These are phyloP conservation scores for Tretioscincus oriximinensis DNA, from an alignment of 2,113 vertebrate species.

Conservation along the genomic window DNA sequence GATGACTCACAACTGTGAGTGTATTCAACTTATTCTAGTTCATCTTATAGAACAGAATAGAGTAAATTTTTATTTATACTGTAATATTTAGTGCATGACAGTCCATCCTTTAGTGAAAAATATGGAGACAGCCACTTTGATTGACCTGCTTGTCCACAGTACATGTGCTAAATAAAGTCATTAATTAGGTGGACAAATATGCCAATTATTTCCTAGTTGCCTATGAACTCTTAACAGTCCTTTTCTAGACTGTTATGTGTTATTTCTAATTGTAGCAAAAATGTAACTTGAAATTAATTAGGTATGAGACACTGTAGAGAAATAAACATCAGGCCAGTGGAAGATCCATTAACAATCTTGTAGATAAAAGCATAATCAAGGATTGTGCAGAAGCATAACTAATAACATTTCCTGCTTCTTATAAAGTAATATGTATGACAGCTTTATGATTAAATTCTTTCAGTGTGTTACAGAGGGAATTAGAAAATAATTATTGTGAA, in stretches of 20 bases:
- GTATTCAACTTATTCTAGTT: not conserved
- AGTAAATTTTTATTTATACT: not conserved
- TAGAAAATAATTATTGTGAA: slow-evolving; percentile 15
- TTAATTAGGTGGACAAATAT: slow-evolving; percentile 27
- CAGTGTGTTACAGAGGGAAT: not conserved
- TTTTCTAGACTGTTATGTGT: slow-evolving; percentile 14
- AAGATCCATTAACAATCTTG: slow-evolving; percentile 24
- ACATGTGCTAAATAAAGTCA: slow-evolving; percentile 16
- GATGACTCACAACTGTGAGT: no score
- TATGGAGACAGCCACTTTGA: not conserved
- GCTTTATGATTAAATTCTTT: slow-evolving; percentile 8
- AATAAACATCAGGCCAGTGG: slow-evolving; percentile 29
- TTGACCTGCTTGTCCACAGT: slow-evolving; percentile 1
- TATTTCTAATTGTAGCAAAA: slow-evolving; percentile 15
- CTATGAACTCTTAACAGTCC: not conserved
- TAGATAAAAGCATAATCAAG: slow-evolving; percentile 11
- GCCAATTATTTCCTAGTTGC: slow-evolving; percentile 14
- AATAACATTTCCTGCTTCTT: slow-evolving; percentile 22
- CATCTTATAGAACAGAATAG: no score
- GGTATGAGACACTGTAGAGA: slow-evolving; percentile 25
- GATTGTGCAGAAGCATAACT: slow-evolving; percentile 19
- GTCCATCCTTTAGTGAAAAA: not conserved
- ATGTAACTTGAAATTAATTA: slow-evolving; percentile 37
- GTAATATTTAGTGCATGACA: not conserved
- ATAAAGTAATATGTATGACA: slow-evolving; percentile 1